Conservation (phyloP, 1,140 invertebrate species). For the Lerema accius region DNA sequence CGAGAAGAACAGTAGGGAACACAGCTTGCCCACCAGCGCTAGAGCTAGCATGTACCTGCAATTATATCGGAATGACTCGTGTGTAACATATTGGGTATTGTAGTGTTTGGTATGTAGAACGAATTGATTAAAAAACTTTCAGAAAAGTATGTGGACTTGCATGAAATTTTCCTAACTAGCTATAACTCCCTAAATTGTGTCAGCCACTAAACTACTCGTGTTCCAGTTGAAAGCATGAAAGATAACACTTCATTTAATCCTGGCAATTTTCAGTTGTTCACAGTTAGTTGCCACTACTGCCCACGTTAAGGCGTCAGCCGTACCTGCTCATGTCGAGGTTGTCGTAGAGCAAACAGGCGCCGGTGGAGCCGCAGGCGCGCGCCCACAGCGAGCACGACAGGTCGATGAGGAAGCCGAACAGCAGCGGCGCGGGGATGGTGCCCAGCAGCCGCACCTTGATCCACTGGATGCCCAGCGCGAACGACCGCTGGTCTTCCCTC, state of each 20-base stretch:
- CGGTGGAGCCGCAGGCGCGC: slow-evolving; percentile 83
- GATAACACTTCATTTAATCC: no score
- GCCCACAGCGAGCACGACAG: slow-evolving; percentile 92
- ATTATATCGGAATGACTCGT: not conserved
- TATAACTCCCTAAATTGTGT: no score
- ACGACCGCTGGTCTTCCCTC: slow-evolving; percentile 90
- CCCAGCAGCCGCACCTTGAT: slow-evolving; percentile 90
- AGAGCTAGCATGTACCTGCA: slow-evolving; percentile 87
- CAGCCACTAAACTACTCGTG: no score
- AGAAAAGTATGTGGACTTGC: no score
- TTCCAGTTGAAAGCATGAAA: no score
- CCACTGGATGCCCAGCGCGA: slow-evolving; percentile 94
- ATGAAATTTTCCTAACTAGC: no score
- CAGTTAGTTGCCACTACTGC: no score
- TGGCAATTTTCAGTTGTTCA: no score
- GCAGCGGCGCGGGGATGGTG: slow-evolving; percentile 93
- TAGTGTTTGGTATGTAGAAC: no score
- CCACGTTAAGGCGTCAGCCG: not conserved
- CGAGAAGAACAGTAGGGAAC: slow-evolving; percentile 86
- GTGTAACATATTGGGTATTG: no score
- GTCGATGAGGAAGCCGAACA: slow-evolving; percentile 93
- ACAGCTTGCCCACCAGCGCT: slow-evolving; percentile 85
- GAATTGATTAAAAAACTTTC: no score
- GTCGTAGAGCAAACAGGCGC: slow-evolving; percentile 88
- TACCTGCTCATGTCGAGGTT: slow-evolving; percentile 88